Evolutionary conservation across 1,140 invertebrate species (phyloP).

Genomic region (Brachionus rubens): DNA sequence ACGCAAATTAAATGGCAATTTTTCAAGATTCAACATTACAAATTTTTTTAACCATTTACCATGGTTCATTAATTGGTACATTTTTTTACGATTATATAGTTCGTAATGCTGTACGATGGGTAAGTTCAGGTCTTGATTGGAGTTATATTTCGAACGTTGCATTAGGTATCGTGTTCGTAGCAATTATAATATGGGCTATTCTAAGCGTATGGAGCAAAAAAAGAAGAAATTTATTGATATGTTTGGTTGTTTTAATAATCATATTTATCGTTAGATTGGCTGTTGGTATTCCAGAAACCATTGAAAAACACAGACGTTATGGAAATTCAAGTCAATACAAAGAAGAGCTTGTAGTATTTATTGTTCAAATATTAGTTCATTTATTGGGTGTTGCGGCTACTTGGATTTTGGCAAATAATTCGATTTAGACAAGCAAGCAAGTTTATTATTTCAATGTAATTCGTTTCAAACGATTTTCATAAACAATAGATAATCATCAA

Average conservation of each 20-base stretch:
- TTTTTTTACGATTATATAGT: conserved; percentile 39
- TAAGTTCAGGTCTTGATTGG: conserved; percentile 15
- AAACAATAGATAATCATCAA: no score
- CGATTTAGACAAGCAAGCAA: conserved; percentile 30
- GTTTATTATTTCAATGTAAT: no score
- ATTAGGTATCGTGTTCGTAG: conserved; percentile 21
- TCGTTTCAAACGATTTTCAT: no score
- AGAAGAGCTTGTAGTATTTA: conserved; percentile 35
- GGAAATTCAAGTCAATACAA: conserved; percentile 7
- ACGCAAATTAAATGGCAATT: background rate
- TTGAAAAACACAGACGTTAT: background rate
- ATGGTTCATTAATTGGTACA: conserved; percentile 30
- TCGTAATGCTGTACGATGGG: conserved; percentile 41
- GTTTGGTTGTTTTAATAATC: conserved; percentile 21
- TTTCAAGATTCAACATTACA: conserved; percentile 26
- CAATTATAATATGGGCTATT: conserved; percentile 31
- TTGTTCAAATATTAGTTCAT: conserved; percentile 39
- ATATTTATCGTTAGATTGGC: conserved; percentile 24
- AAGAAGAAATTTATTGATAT: conserved; percentile 34
- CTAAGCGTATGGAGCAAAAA: conserved; percentile 42
- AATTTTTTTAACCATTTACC: conserved; percentile 38
- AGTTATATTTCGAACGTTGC: conserved; percentile 11
- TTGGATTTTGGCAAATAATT: conserved; percentile 22
- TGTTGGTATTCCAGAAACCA: conserved; percentile 26
- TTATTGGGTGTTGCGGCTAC: conserved; percentile 25